phyloP scores from a whole-genome alignment of 2,888 invertebrate genomes.

The Boloria selene region DNA sequence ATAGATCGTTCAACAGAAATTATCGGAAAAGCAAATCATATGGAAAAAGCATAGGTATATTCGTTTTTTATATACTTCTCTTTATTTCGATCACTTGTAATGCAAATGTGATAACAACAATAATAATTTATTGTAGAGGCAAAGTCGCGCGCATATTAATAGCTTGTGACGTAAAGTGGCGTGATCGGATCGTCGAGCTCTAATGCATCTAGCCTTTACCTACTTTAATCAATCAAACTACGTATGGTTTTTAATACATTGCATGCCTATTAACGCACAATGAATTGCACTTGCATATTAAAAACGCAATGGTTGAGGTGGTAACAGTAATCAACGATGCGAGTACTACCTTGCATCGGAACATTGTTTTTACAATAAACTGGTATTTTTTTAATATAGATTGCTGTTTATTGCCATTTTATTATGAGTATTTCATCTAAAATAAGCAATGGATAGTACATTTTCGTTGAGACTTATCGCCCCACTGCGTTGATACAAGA shows the following conservation, averaged over 20 bases:
- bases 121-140: not conserved
- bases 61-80: constrained; percentile 10
- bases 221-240: constrained; percentile 9
- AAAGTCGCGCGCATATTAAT: constrained; percentile 12
- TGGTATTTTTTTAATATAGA: not conserved
- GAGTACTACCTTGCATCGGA: not conserved
- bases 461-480: not conserved
- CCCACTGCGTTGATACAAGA: not conserved
- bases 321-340: constrained; percentile 13
- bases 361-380: not conserved
- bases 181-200: constrained; percentile 29
- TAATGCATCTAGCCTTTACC: constrained; percentile 19
- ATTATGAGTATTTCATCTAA: not conserved
- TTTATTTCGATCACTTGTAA: constrained; percentile 15
- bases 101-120: too few species aligned
- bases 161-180: constrained; percentile 31
- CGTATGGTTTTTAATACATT: not conserved
- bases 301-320: not conserved
- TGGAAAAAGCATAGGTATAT: constrained; percentile 11
- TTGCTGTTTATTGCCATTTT: not conserved
- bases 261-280: not conserved
- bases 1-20: too few species aligned
- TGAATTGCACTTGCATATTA: not conserved
- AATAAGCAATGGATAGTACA: not conserved
- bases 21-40: too few species aligned